Base-by-base conservation (phyloP, 2,797 vertebrate species). In the Champsocephalus gunnari region DNA sequence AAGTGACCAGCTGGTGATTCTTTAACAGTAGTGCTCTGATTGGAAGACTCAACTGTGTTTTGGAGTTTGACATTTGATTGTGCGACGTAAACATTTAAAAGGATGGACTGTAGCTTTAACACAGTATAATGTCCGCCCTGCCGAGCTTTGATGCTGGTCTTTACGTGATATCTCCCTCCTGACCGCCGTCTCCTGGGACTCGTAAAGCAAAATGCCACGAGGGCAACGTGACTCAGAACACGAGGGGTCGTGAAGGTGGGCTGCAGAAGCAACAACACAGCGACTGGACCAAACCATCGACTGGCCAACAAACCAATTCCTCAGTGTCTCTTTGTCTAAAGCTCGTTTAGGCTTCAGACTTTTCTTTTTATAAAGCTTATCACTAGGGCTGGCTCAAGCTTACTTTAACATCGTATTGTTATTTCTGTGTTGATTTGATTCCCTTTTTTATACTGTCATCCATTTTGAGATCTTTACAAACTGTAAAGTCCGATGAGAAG, bases 131-230 rank as follows among this genome's bases (percentile, higher is more conserved):
- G 68, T 58, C 54, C 2, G 34, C 38, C 19, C 21, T 53, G 65
- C 41, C 4, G 45, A 24, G 61, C 24, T 59, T 34, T 13, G 24
- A 10, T n/a, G 63, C 64, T 70, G 2, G 16, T 59, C 55, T 55
- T 16, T 38, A n/a, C 0, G 12, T 85, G 44, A 16, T 24, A 12
- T 62, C 19, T 67, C 56, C 66, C 74, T n/a, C 68, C 44, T 41
- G 50, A 56, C 73, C 13, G n/a, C 12, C 9, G 21, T 49, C 63
- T 57, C 48, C 60, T 1, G 9, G 43, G 67, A 71, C 73, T 81
- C 79, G 21, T 86, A 85, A 84, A 83, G 41, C 44, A 7, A 88
- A 87, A 91, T 91, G 83, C 76, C 85, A 90, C 45, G 17, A 66
- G 80, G 82, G 57, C 72, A 71, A 65, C 11, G 45, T 55, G 48